Evolutionary conservation across 1,140 invertebrate species (phyloP).

Genomic region (Cyclargus thomasi): DNA sequence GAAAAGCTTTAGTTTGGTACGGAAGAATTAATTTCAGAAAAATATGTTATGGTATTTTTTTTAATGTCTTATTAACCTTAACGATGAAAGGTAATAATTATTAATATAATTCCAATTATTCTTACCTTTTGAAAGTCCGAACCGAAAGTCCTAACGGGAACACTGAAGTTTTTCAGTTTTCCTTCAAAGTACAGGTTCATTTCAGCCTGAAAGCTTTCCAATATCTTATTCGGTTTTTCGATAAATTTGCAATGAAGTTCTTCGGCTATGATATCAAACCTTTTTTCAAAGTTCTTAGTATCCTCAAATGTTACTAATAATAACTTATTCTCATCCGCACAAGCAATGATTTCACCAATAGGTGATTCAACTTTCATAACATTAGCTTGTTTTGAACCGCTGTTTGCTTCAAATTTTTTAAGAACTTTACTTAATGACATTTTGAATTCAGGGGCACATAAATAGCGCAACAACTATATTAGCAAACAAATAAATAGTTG

Average conservation of each 20-base stretch:
- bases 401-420: conserved; percentile 37
- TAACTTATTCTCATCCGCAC: conserved; percentile 46
- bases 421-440: conserved; percentile 40
- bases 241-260: conserved; percentile 42
- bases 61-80: too few species aligned
- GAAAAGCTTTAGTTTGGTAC: background rate
- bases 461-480: background rate
- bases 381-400: conserved; percentile 23
- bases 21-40: too few species aligned
- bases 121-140: conserved; percentile 62
- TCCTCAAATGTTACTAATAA: conserved; percentile 51
- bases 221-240: conserved; percentile 42
- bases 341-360: conserved; percentile 46
- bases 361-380: conserved; percentile 37
- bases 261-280: conserved; percentile 35
- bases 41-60: too few species aligned
- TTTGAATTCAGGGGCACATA: background rate
- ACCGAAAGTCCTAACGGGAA: conserved; percentile 51
- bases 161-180: conserved; percentile 45
- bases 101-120: too few species aligned
- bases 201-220: conserved; percentile 45
- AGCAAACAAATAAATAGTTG: too few species aligned
- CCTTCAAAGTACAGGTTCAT: conserved; percentile 47
- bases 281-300: conserved; percentile 50
- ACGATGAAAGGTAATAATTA: too few species aligned